phyloP scores from a whole-genome alignment of 2,113 vertebrate genomes.

The Oostethus manadensis region DNA sequence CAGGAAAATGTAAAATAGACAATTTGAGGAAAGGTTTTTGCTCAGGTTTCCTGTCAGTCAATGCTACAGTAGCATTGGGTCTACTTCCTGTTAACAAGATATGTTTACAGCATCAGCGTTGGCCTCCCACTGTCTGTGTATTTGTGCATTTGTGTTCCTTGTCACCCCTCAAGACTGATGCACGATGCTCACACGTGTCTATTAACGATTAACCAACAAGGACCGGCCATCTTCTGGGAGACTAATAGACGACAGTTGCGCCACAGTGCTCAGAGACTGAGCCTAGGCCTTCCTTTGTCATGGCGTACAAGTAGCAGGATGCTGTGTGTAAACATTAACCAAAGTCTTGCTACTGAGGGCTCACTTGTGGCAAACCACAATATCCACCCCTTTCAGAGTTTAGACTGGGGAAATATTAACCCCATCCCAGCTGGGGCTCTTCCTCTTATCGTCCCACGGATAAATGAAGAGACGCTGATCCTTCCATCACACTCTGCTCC shows the following conservation, averaged over 20 bases:
- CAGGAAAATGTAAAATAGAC: constrained; percentile 15
- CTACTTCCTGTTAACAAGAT: constrained; percentile 69
- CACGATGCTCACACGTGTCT: constrained; percentile 22
- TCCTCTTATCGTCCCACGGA: constrained; percentile 47
- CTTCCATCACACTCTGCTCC: constrained; percentile 57
- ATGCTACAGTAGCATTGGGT: constrained; percentile 52
- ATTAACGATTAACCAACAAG: constrained; percentile 63
- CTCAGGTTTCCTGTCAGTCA: constrained; percentile 61
- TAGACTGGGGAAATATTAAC: constrained; percentile 59
- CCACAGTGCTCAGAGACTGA: constrained; percentile 38
- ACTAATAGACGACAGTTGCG: constrained; percentile 33
- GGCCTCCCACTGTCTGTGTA: constrained; percentile 55
- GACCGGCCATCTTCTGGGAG: constrained; percentile 45
- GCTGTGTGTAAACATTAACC: constrained; percentile 70
- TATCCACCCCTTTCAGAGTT: constrained; percentile 18
- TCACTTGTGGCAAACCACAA: constrained; percentile 34
- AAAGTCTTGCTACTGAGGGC: constrained; percentile 20
- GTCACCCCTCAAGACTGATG: constrained; percentile 62
- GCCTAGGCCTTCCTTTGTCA: constrained; percentile 59
- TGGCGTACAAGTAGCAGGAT: constrained; percentile 55
- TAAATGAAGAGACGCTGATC: constrained; percentile 57
- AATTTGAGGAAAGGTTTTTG: constrained; percentile 16
- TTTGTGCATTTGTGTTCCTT: constrained; percentile 50
- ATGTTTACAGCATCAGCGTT: constrained; percentile 67
- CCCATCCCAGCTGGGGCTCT: constrained; percentile 54